Evolutionary conservation across 2,797 vertebrate genomes (phyloP).

Genomic region (Sebastes cheni): DNA sequence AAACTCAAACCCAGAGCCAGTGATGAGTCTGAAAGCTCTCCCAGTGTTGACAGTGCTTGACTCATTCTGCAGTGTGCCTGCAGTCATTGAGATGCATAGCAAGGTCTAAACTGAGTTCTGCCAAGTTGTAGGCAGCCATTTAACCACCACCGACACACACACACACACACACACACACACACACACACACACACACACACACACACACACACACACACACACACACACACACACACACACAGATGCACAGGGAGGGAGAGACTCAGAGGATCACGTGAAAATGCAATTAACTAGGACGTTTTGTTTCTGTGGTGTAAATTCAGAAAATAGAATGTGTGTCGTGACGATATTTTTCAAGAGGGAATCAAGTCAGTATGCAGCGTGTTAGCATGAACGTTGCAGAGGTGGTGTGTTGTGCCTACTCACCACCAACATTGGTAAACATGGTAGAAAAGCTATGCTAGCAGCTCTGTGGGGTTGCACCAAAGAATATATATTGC

Average conservation of each 20-base stretch:
- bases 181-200: constrained; percentile 16
- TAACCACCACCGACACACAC: constrained; percentile 35
- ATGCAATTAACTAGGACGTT: constrained; percentile 9
- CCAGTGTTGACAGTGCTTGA: constrained; percentile 62
- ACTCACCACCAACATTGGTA: background rate
- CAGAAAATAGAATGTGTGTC: background rate
- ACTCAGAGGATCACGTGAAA: constrained; percentile 26
- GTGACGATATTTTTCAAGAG: background rate
- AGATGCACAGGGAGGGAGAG: constrained; percentile 19
- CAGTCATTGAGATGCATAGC: constrained; percentile 77
- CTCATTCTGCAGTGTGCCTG: constrained; percentile 69
- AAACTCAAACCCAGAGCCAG: constrained; percentile 30
- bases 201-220: constrained; percentile 12
- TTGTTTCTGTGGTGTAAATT: constrained; percentile 7
- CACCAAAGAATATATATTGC: no score
- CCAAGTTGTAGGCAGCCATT: constrained; percentile 74
- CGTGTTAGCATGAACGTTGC: background rate
- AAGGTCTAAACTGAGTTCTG: constrained; percentile 57
- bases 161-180: constrained; percentile 1
- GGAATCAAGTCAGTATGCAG: background rate
- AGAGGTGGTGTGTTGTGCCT: background rate
- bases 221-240: constrained; percentile 7
- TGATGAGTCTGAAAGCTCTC: constrained; percentile 52
- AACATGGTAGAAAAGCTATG: background rate
- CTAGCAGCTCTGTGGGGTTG: background rate